Evolutionary conservation across 2,113 vertebrate genomes (phyloP).

Genomic region (Alectura lathami): DNA sequence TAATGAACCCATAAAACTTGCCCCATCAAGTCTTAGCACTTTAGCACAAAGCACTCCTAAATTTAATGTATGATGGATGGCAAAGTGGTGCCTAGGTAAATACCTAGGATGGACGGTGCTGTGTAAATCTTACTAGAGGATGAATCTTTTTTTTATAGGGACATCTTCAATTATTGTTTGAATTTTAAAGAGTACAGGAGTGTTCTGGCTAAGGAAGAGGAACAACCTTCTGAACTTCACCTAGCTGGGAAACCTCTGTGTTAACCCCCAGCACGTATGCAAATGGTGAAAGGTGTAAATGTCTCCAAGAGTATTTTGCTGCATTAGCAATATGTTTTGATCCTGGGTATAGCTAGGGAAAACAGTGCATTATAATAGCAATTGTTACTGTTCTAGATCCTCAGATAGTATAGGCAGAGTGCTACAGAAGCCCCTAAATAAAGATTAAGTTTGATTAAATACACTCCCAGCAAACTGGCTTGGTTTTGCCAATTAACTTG

Average conservation of each 20-base stretch:
- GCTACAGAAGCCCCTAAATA: constrained; percentile 26
- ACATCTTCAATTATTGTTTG: not conserved
- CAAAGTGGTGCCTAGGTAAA: constrained; percentile 9
- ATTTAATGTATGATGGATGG: not conserved
- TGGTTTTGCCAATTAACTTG: constrained; percentile 9
- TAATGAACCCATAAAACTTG: constrained; percentile 48
- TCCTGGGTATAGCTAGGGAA: not conserved
- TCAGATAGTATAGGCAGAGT: not conserved
- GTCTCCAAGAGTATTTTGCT: not conserved
- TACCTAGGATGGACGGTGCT: not conserved
- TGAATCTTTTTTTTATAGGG: not conserved
- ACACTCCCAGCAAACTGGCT: not conserved
- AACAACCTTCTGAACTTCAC: not conserved
- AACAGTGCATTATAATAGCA: not conserved
- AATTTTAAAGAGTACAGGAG: not conserved
- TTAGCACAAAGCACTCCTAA: not conserved
- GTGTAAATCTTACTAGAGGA: not conserved
- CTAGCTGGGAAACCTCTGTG: not conserved
- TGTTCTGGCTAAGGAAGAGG: not conserved
- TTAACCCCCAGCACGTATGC: fast-evolving
- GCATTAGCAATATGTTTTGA: not conserved
- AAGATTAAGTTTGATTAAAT: constrained; percentile 39
- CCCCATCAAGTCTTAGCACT: constrained; percentile 26
- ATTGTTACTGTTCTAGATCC: not conserved
- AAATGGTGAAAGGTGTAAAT: not conserved